Base-by-base conservation (phyloP, 2,888 invertebrate genomes). In the Pandemis corylana region DNA sequence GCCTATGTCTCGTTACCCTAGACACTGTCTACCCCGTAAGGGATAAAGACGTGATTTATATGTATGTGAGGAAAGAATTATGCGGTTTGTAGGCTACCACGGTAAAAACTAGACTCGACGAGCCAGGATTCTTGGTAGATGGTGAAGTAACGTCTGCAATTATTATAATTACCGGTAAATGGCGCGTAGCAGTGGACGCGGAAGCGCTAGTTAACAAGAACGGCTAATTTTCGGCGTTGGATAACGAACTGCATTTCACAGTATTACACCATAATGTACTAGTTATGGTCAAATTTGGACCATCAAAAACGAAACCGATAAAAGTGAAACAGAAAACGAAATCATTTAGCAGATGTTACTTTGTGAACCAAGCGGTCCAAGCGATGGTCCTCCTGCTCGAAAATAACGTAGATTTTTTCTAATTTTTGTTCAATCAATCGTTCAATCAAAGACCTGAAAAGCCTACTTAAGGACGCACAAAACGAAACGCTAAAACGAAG, bases 121-220 rank as follows among this genome's bases (percentile, higher is more conserved):
- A 66, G 36, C 10, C 41, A 59, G 59, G 44, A 71, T 75, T 71
- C 70, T 59, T 59, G 44, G 66, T 44, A 67, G 44, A 44, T 68
- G n/a, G 59, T 67, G 65, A 67, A 53, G 75, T 56, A 56, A 66
- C 44, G 69, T n/a, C 2, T 28, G 67, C 67, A 75, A 75, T 75
- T 75, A 75, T 75, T 46, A 71, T 75, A 75, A 75, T 75, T 75
- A 46, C 70, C 44, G 51, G 44, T 49, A 61, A 75, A 75, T 75
- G 44, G 61, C 28, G 56, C 69, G 70, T 66, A 15, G 66, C 66
- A 46, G 20, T 28, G 68, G 53, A 70, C 74, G 53, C 66, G 75
- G 75, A 75, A 56, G 56, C 20, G 7, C 28, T 36, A 36, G 28
- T 20, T 56, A 56, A 20, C 56, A 56, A 75, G 51, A 62, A 51